These are phyloP conservation scores for Coenonympha arcania DNA, from an alignment of 2,888 invertebrate species.

Conservation along the genomic window DNA sequence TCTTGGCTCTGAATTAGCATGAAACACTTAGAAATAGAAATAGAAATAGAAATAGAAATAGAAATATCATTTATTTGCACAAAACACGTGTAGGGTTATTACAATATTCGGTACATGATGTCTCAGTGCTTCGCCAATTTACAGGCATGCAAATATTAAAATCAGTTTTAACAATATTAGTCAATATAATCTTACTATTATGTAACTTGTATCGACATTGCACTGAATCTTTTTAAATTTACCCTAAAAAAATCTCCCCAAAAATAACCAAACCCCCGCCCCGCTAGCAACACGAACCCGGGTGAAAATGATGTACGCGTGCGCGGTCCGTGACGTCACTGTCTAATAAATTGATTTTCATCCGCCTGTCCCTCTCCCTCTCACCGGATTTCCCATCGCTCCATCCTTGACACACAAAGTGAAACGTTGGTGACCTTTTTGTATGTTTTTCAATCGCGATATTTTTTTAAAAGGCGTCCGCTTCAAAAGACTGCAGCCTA, in stretches of 20 bases:
- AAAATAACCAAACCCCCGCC: conserved; percentile 26
- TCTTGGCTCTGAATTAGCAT: too few species aligned
- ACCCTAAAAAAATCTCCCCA: conserved; percentile 4
- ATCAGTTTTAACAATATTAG: too few species aligned
- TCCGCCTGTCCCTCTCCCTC: conserved; percentile 46
- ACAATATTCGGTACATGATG: too few species aligned
- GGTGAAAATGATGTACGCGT: conserved; percentile 54
- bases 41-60: too few species aligned
- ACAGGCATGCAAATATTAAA: too few species aligned
- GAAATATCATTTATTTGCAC: too few species aligned
- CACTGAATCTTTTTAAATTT: too few species aligned
- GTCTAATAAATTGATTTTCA: conserved; percentile 75
- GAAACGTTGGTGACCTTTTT: conserved; percentile 66
- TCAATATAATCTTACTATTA: too few species aligned
- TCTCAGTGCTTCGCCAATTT: too few species aligned
- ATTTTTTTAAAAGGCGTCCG: conserved; percentile 57
- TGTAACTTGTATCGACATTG: too few species aligned
- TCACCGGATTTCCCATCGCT: conserved; percentile 27
- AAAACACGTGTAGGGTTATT: too few species aligned
- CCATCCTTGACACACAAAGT: conserved; percentile 49
- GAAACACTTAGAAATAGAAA: too few species aligned
- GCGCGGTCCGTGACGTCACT: conserved; percentile 70
- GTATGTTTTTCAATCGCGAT: conserved; percentile 63
- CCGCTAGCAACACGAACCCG: conserved; percentile 58
- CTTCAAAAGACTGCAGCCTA: conserved; percentile 54